Percentiles rank a stretch among this genome's conserved stretches.
phyloP scores from a whole-genome alignment of 1,140 invertebrate species.

The Cyclargus thomasi region DNA sequence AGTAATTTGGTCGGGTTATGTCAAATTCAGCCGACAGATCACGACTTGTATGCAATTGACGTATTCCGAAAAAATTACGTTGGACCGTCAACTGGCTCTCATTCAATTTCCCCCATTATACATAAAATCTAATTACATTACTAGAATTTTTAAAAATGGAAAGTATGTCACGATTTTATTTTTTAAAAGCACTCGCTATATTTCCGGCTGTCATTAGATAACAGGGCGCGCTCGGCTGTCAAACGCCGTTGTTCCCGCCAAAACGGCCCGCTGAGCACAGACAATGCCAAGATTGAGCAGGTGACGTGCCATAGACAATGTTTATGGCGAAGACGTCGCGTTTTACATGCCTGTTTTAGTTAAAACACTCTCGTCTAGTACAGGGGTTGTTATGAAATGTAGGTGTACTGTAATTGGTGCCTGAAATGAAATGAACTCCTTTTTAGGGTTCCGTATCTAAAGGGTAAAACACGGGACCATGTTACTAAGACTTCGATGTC shows the following conservation, averaged over 20 bases:
- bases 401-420: neutral
- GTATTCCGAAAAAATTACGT: too few species aligned
- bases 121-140: neutral
- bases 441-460: too few species aligned
- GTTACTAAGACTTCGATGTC: too few species aligned
- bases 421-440: too few species aligned
- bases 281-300: slow-evolving; percentile 14
- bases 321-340: neutral
- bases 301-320: slow-evolving; percentile 5
- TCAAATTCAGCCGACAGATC: too few species aligned
- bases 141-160: slow-evolving; percentile 1
- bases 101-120: too few species aligned
- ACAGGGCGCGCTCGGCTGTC: slow-evolving; percentile 10
- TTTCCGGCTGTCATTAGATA: slow-evolving; percentile 13
- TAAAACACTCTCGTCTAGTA: too few species aligned
- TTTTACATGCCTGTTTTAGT: neutral
- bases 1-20: too few species aligned
- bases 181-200: slow-evolving; percentile 1
- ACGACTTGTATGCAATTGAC: too few species aligned
- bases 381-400: too few species aligned
- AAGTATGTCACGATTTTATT: slow-evolving; percentile 5
- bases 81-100: too few species aligned
- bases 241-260: slow-evolving; percentile 11
- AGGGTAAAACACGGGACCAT: too few species aligned
- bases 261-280: slow-evolving; percentile 14